phyloP scores from a whole-genome alignment of 2,888 invertebrate genomes.

The Phrixothrix hirtus region DNA sequence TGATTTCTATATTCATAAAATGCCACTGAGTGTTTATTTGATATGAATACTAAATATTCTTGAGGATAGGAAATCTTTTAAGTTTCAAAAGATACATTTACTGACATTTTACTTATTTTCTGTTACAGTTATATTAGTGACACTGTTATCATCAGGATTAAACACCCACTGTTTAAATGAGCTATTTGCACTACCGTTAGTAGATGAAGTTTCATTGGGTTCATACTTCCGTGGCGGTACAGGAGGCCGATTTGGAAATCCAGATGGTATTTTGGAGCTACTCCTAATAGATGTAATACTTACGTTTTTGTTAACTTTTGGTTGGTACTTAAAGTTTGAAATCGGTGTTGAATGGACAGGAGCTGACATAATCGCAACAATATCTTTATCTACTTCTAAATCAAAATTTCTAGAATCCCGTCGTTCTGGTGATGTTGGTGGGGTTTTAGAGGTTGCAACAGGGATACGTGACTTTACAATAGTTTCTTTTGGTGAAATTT shows the following conservation, averaged over 20 bases:
- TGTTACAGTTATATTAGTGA: constrained; percentile 51
- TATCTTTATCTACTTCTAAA: constrained; percentile 49
- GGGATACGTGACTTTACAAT: constrained; percentile 52
- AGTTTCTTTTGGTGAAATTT: constrained; percentile 49
- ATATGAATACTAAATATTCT: not conserved
- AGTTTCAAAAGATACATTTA: constrained; percentile 8
- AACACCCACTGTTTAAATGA: constrained; percentile 57
- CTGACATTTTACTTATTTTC: constrained; percentile 43
- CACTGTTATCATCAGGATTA: constrained; percentile 47
- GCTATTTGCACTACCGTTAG: constrained; percentile 46
- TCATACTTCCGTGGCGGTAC: constrained; percentile 58
- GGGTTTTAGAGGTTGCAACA: constrained; percentile 52
- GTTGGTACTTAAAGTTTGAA: constrained; percentile 42
- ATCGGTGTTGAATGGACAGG: constrained; percentile 49
- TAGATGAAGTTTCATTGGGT: constrained; percentile 47
- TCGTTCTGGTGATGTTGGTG: constrained; percentile 53
- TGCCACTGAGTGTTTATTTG: not conserved
- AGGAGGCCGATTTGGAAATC: constrained; percentile 47
- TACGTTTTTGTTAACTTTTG: constrained; percentile 58
- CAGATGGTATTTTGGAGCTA: constrained; percentile 60
- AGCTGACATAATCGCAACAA: constrained; percentile 53
- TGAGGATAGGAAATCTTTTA: no score
- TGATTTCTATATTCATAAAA: no score
- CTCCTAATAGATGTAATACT: constrained; percentile 67
- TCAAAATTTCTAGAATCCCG: constrained; percentile 49